Percentiles rank a stretch among this genome's conserved stretches.
These are phyloP conservation scores for Chunga burmeisteri DNA, from an alignment of 2,113 vertebrate species.

Conservation along the genomic window DNA sequence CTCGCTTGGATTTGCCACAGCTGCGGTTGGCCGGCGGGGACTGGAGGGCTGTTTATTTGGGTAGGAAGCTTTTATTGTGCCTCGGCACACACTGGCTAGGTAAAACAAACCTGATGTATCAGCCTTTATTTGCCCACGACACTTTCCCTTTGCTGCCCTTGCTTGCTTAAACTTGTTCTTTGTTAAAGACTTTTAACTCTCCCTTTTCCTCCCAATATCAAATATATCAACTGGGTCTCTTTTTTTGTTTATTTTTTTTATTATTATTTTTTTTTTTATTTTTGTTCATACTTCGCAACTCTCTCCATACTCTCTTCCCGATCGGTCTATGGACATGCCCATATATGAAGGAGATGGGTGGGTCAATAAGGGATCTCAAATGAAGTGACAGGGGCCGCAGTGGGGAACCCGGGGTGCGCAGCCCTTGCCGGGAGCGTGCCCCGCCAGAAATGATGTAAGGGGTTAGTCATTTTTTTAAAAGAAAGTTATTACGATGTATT, in stretches of 20 bases:
- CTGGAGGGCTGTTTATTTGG: neutral
- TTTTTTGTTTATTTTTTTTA: neutral
- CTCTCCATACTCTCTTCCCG: constrained; percentile 83
- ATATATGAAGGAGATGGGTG: constrained; percentile 87
- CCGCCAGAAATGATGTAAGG: constrained; percentile 80
- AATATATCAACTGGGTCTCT: rapidly evolving
- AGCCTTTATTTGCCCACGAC: neutral
- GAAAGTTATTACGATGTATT: constrained; percentile 83
- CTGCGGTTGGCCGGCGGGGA: neutral
- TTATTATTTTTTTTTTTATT: constrained; percentile 56
- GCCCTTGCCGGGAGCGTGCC: constrained; percentile 72
- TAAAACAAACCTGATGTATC: neutral
- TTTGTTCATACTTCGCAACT: constrained; percentile 79
- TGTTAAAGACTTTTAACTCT: neutral
- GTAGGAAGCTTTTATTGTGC: neutral
- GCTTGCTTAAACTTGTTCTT: neutral
- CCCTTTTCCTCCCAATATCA: neutral
- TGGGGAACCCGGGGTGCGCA: constrained; percentile 70
- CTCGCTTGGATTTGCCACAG: rapidly evolving
- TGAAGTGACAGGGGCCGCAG: constrained; percentile 81
- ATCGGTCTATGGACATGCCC: constrained; percentile 85
- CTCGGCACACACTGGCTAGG: neutral
- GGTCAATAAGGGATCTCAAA: constrained; percentile 80
- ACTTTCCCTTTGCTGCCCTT: neutral
- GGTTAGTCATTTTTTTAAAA: constrained; percentile 79